Base-by-base conservation (phyloP, 2,888 invertebrate species). In the Pelosia muscerda region DNA sequence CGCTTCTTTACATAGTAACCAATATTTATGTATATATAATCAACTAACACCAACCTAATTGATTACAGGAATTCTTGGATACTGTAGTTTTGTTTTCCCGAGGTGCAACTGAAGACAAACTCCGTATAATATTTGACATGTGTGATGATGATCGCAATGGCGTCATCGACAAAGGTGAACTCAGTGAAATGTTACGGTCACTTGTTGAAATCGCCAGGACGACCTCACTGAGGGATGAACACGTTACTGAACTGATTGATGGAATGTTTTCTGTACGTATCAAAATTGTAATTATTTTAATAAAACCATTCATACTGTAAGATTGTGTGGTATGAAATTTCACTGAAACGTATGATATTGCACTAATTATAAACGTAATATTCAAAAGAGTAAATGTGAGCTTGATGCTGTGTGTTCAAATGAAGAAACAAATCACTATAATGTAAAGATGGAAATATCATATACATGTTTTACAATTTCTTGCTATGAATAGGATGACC, bases 51-150 rank as follows among this genome's bases (percentile, higher is more conserved):
- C 28, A 6, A 28, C 28, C 6, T 28, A 28, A 23, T 28, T 28
- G 64, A 31, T 58, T 90, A 5, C 86, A 97, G 96, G 99, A 99
- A 91, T 99, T 99, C 90, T 93, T 99, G 63, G 98, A 99, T 85
- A 99, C 99, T 0, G 98, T 99, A 2, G 97, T 98, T 0, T 90
- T 98, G 2, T 99, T 99, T 88, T 98, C 98, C 0, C 96, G 98
- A 0, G 99, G 98, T 9, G 98, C 98, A 81, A 98, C 98, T 0
- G 98, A 98, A 82, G 98, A 98, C 85, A 99, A 99, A 84, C 93
- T 99, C 49, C 96, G 98, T 8, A 98, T 99, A 42, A 98, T 99
- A 76, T 99, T 99, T 86, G 98, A 99, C 89, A 99, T 99, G 99
- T 99, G 99, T 84, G 99, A 99, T 87, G 98, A 98, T 81, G 98